phyloP scores from a whole-genome alignment of 2,797 vertebrate genomes.

The Pelodytes ibericus region DNA sequence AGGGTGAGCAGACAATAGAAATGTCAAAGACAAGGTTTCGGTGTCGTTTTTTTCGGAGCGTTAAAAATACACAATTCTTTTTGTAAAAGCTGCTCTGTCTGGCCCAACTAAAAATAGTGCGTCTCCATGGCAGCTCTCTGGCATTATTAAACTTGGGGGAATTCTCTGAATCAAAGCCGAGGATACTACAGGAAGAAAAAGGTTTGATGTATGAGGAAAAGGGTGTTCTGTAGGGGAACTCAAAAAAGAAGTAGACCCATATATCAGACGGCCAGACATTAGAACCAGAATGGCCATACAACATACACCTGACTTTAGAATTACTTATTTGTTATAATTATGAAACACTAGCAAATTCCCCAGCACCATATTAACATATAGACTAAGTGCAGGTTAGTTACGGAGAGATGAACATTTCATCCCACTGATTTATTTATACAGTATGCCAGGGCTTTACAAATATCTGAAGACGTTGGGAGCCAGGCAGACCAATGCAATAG shows the following conservation, averaged over 20 bases:
- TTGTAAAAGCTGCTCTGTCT: slow-evolving; percentile 20
- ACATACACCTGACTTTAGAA: too few species aligned
- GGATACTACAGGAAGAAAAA: not conserved
- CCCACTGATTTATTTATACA: too few species aligned
- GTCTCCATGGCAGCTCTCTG: slow-evolving; percentile 22
- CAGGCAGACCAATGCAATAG: too few species aligned
- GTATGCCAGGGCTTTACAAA: too few species aligned
- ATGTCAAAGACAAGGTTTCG: not conserved
- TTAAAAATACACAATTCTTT: slow-evolving; percentile 9
- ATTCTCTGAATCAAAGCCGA: slow-evolving; percentile 16
- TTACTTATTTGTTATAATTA: too few species aligned
- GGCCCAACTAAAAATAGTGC: slow-evolving; percentile 43
- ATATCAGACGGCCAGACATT: slow-evolving; percentile 4
- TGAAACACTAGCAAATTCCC: too few species aligned
- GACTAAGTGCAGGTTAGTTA: too few species aligned
- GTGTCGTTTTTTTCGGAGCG: not conserved
- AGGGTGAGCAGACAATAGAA: not conserved
- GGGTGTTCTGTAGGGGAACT: not conserved
- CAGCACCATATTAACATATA: too few species aligned
- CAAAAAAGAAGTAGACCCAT: not conserved
- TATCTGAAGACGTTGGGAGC: too few species aligned
- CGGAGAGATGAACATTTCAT: too few species aligned
- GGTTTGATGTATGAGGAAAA: not conserved
- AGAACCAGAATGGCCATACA: too few species aligned
- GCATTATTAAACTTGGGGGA: slow-evolving; percentile 32